These are phyloP conservation scores for Trypoxylon attenuatum DNA, from an alignment of 2,888 invertebrate genomes.

Conservation along the genomic window DNA sequence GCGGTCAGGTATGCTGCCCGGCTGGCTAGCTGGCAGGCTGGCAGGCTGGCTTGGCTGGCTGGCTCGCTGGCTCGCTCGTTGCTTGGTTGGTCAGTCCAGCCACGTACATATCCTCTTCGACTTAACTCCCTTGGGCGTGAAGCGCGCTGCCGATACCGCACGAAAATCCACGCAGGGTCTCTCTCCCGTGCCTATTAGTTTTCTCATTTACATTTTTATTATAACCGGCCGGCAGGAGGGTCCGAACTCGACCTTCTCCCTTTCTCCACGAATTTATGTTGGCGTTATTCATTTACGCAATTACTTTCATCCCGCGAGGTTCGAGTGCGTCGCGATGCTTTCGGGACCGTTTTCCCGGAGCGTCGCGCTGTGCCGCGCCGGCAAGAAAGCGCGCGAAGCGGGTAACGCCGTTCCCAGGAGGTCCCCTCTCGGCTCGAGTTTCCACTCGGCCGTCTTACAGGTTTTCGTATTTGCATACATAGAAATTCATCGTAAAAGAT, in stretches of 20 bases:
- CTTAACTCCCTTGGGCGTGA: constrained; percentile 33
- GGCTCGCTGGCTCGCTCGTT: constrained; percentile 17
- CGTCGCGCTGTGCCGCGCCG: neutral
- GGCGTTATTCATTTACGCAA: neutral
- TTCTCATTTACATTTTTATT: constrained; percentile 24
- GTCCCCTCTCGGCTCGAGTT: neutral
- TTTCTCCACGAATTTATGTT: neutral
- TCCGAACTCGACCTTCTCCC: neutral
- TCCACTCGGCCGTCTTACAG: constrained; percentile 14
- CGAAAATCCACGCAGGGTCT: neutral
- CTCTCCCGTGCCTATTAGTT: neutral
- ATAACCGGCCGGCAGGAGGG: neutral
- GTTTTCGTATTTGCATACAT: constrained; percentile 44
- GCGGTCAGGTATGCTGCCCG: constrained; percentile 62
- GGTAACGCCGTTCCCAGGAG: neutral
- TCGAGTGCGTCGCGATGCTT: neutral
- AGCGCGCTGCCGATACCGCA: neutral
- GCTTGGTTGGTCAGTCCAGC: constrained; percentile 10
- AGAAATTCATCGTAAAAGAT: constrained; percentile 49
- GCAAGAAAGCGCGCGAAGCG: neutral
- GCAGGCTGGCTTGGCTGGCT: constrained; percentile 23
- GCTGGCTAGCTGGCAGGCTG: constrained; percentile 30
- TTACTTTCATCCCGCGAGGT: neutral
- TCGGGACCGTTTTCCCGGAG: neutral
- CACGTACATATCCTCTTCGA: constrained; percentile 29